phyloP scores from a whole-genome alignment of 1,140 invertebrate genomes.

The Megalonaias nervosa region DNA sequence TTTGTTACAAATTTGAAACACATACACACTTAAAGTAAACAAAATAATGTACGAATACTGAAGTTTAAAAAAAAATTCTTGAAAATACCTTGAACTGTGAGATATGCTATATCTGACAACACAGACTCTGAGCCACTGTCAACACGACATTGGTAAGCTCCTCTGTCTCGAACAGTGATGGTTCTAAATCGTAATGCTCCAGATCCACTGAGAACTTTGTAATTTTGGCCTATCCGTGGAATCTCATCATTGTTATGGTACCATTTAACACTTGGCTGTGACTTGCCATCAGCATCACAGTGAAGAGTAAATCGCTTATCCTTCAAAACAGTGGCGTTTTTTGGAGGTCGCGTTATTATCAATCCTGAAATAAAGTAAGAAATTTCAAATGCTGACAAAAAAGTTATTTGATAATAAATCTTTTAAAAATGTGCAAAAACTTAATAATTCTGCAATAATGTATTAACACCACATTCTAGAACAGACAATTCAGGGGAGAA shows the following conservation, averaged over 20 bases:
- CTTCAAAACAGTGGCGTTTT: constrained; percentile 41
- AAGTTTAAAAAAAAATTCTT: background rate
- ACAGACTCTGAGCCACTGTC: constrained; percentile 30
- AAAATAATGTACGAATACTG: background rate
- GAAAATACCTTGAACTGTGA: constrained; percentile 43
- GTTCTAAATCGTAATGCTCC: constrained; percentile 36
- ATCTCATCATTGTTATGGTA: constrained; percentile 42
- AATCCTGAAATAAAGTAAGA: constrained; percentile 34
- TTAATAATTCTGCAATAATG: too few species aligned
- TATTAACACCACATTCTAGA: too few species aligned
- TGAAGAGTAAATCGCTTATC: constrained; percentile 34
- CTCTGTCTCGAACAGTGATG: constrained; percentile 40
- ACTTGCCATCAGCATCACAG: constrained; percentile 60
- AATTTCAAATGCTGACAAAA: background rate
- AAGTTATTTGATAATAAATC: background rate
- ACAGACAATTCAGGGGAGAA: too few species aligned
- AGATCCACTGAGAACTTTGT: constrained; percentile 35
- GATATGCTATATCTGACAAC: constrained; percentile 33
- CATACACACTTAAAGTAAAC: background rate
- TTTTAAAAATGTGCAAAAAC: too few species aligned
- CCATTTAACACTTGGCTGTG: constrained; percentile 64
- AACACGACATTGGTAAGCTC: constrained; percentile 40
- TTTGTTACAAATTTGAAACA: background rate
- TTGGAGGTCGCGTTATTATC: constrained; percentile 40
- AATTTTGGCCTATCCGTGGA: constrained; percentile 26